These are phyloP conservation scores for Empis stercorea DNA, from an alignment of 2,888 invertebrate genomes.

Conservation along the genomic window DNA sequence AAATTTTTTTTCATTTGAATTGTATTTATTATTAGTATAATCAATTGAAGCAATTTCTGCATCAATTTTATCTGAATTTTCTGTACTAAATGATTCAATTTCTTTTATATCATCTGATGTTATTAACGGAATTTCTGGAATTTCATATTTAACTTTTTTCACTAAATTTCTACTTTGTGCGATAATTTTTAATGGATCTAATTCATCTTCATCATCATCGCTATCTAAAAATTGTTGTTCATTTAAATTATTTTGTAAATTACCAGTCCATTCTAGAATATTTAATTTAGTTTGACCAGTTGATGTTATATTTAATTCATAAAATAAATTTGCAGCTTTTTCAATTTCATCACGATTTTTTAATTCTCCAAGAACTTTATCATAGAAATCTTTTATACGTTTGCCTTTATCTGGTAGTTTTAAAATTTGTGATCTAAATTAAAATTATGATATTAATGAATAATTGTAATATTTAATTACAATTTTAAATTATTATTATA, in stretches of 20 bases:
- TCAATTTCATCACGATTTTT: conserved; percentile 25
- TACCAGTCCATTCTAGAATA: conserved; percentile 29
- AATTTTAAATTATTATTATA: conserved; percentile 9
- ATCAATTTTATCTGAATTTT: background rate
- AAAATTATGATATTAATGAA: background rate
- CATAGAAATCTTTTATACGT: conserved; percentile 26
- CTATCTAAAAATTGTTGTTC: conserved; percentile 26
- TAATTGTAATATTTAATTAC: background rate
- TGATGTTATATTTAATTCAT: conserved; percentile 28
- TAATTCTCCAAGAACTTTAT: conserved; percentile 25
- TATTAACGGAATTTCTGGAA: conserved; percentile 22
- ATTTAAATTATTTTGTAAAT: conserved; percentile 8
- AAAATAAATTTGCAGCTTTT: conserved; percentile 25
- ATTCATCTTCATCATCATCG: conserved; percentile 28
- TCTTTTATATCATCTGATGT: conserved; percentile 29
- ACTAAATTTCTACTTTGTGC: conserved; percentile 29
- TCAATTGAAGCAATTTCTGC: background rate
- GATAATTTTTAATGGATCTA: conserved; percentile 29
- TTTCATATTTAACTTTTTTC: conserved; percentile 22
- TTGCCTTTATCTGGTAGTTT: conserved; percentile 32
- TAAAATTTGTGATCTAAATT: conserved; percentile 19
- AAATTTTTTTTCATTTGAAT: background rate
- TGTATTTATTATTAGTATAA: background rate
- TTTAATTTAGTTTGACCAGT: conserved; percentile 23
- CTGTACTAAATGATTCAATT: conserved; percentile 22